phyloP scores from a whole-genome alignment of 2,888 invertebrate genomes.

The Rhorus exstirpatorius region DNA sequence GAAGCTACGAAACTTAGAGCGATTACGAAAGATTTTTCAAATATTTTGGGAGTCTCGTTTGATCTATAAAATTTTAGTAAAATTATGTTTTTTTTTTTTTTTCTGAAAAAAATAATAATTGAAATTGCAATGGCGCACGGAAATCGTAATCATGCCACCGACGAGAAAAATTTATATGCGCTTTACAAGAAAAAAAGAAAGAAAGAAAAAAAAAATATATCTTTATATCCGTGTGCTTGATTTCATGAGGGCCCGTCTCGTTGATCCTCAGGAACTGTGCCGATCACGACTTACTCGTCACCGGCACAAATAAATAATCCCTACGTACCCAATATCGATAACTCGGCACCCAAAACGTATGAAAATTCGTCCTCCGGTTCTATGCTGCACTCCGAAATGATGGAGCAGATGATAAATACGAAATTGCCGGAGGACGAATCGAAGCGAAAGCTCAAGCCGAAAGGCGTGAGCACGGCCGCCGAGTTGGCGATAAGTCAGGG shows the following conservation, averaged over 20 bases:
- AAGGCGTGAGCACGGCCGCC: constrained; percentile 89
- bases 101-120: too few species aligned
- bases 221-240: constrained; percentile 43
- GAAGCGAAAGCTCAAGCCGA: constrained; percentile 89
- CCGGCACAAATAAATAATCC: constrained; percentile 84
- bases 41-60: too few species aligned
- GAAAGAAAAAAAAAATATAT: constrained; percentile 24
- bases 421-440: constrained; percentile 83
- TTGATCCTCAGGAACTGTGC: constrained; percentile 77
- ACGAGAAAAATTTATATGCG: too few species aligned
- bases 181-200: neutral
- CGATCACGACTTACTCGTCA: constrained; percentile 84
- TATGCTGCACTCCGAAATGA: constrained; percentile 84
- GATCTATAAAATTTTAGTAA: too few species aligned
- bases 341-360: constrained; percentile 86
- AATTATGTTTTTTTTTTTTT: too few species aligned
- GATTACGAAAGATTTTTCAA: too few species aligned
- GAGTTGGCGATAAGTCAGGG: constrained; percentile 89
- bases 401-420: constrained; percentile 84
- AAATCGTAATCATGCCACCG: too few species aligned
- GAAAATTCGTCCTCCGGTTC: constrained; percentile 81
- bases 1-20: too few species aligned
- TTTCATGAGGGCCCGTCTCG: constrained; percentile 62
- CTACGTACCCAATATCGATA: constrained; percentile 83
- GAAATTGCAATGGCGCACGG: too few species aligned